Percentiles rank a stretch among this genome's conserved stretches.
Conservation (phyloP, 1,140 invertebrate species). For the Drosophila ficusphila region DNA sequence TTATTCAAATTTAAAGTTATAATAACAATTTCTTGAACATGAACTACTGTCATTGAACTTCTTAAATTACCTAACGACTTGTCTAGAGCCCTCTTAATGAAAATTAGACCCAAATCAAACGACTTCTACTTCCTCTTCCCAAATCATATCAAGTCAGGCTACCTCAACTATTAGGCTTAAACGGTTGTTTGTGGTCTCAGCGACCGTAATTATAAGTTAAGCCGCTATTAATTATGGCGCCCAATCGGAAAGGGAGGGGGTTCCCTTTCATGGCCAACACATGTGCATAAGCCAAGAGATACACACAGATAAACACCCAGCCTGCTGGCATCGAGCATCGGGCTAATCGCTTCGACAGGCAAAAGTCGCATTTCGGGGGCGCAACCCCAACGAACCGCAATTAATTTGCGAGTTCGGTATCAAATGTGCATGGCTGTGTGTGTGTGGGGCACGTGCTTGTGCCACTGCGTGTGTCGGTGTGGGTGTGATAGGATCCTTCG, state of each 20-base stretch:
- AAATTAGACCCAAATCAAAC: constrained; percentile 28
- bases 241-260: constrained; percentile 38
- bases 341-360: constrained; percentile 67
- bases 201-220: constrained; percentile 82
- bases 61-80: constrained; percentile 9
- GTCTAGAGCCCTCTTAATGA: constrained; percentile 20
- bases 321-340: constrained; percentile 45
- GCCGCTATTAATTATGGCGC: constrained; percentile 80
- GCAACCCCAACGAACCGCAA: constrained; percentile 65
- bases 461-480: constrained; percentile 5
- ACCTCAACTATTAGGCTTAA: constrained; percentile 80
- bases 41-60: no score
- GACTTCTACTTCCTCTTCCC: neutral
- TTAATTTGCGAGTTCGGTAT: constrained; percentile 74
- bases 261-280: constrained; percentile 16
- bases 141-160: constrained; percentile 29
- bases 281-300: constrained; percentile 46
- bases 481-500: constrained; percentile 22
- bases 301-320: constrained; percentile 10
- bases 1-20: no score
- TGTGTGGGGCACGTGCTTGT: constrained; percentile 11
- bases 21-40: no score
- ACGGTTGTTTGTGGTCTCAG: constrained; percentile 70
- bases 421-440: constrained; percentile 66
- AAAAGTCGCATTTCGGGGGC: constrained; percentile 43